Conservation (phyloP, 2,888 invertebrate genomes). For the Ommatoiulus sabulosus region DNA sequence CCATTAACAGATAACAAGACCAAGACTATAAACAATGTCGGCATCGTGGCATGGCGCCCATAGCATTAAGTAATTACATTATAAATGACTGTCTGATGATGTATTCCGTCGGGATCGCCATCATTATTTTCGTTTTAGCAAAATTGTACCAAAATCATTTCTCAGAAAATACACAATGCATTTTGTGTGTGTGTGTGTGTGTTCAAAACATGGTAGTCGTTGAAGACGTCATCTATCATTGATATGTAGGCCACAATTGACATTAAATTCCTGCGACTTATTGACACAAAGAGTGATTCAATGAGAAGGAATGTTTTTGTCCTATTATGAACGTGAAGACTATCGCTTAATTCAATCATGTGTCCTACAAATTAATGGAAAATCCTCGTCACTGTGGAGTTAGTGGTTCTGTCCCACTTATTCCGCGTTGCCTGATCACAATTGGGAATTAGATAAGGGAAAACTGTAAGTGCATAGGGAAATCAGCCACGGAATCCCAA, state of each 20-base stretch:
- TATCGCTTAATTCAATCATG: conserved; percentile 27
- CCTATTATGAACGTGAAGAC: background rate
- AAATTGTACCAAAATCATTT: background rate
- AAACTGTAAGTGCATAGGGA: conserved; percentile 2
- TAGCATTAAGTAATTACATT: background rate
- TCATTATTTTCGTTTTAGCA: background rate
- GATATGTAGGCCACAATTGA: background rate
- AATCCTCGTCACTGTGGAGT: background rate
- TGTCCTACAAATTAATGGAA: conserved; percentile 20
- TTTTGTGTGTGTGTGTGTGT: background rate
- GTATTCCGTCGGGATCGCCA: background rate
- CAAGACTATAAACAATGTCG: background rate
- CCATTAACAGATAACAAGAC: background rate
- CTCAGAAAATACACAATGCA: background rate
- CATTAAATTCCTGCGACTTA: conserved; percentile 2
- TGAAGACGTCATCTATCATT: background rate
- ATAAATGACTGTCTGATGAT: background rate
- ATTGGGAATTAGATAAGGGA: background rate
- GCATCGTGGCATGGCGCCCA: background rate
- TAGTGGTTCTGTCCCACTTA: background rate
- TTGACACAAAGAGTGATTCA: conserved; percentile 11
- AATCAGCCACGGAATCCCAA: conserved; percentile 20
- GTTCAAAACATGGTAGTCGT: background rate
- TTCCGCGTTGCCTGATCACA: conserved; percentile 18
- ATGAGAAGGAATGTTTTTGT: background rate